Base-by-base conservation (phyloP, 2,113 vertebrate genomes). In the Rhombomys opimus region DNA sequence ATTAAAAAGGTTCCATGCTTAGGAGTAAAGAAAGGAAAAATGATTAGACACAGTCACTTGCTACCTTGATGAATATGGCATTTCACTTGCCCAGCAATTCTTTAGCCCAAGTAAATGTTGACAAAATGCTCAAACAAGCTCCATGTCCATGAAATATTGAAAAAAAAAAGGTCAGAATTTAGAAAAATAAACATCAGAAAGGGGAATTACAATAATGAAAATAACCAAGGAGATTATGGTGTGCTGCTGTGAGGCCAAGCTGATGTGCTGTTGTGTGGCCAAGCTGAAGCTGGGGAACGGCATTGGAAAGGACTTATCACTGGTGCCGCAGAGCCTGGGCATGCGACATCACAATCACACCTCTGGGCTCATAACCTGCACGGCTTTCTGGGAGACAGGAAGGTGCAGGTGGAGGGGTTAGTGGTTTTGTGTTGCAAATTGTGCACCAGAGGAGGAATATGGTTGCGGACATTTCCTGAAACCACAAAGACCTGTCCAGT, bases 301-400 rank as follows among this genome's bases (percentile, higher is more conserved):
- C 52, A 14, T 97, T 97, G 50, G 86, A 90, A 97, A 86, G 20
- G 25, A 7, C 72, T 95, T 95, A 41, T 88, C 89, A 65, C 2
- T 0, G 93, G 90, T 92, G n/a, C 52, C 0, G 61, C 27, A 91
- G 63, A 89, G 76, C 70, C 3, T 70, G 25, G 81, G 76, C 25
- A 59, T 38, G 78, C 54, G 86, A 88, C 63, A 94, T 96, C 95
- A 84, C 87, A 91, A 80, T 68, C 35, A 90, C 61, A 57, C 23
- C 91, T 25, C 25, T 2, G 77, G 95, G 90, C 70, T 94, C 80
- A n/a, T 14, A 72, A 86, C 82, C 94, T 97, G 95, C 75, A 86
- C 93, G 75, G 85, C 89, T 93, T 27, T 4, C 46, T 87, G 81
- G 94, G 78, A 63, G 94, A 32, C 46, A 68, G 15, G 30, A 76